Percentiles rank a stretch among this genome's conserved stretches.
phyloP scores from a whole-genome alignment of 2,888 invertebrate genomes.

The Xylota sylvarum region DNA sequence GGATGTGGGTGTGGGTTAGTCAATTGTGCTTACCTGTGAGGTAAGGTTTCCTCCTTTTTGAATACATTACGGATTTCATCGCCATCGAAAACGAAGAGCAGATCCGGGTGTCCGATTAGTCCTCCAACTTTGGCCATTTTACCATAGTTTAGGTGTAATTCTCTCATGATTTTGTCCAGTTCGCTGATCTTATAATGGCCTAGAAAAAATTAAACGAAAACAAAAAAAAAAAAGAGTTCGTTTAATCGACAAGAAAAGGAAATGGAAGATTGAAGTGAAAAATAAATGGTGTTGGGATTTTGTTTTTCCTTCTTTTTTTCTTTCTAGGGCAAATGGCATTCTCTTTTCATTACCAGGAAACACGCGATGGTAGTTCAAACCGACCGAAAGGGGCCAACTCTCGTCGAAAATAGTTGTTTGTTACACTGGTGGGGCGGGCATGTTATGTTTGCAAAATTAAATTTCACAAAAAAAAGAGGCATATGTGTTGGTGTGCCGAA shows the following conservation, averaged over 20 bases:
- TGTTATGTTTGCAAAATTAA: slow-evolving; percentile 28
- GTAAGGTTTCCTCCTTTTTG: slow-evolving; percentile 89
- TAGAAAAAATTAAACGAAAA: slow-evolving; percentile 80
- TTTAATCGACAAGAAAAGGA: slow-evolving; percentile 7
- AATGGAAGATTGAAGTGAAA: slow-evolving; percentile 12
- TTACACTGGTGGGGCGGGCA: neutral
- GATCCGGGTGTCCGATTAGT: slow-evolving; percentile 91
- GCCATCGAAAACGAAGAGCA: slow-evolving; percentile 90
- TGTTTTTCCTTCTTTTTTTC: neutral
- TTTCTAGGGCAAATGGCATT: slow-evolving; percentile 17
- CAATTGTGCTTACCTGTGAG: slow-evolving; percentile 86
- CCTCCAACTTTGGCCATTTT: slow-evolving; percentile 89
- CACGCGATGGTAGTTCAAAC: slow-evolving; percentile 50
- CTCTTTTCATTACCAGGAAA: slow-evolving; percentile 33
- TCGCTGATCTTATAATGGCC: slow-evolving; percentile 87
- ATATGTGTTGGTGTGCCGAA: slow-evolving; percentile 14
- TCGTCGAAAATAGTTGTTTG: neutral
- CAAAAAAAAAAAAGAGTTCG: slow-evolving; percentile 11
- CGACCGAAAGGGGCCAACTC: neutral
- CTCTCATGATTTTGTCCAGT: slow-evolving; percentile 87
- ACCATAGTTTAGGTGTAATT: slow-evolving; percentile 86
- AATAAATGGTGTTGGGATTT: slow-evolving; percentile 33
- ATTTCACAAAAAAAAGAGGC: slow-evolving; percentile 5
- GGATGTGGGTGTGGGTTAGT: neutral
- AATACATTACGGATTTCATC: slow-evolving; percentile 90